Percentiles rank a stretch among this genome's conserved stretches.
These are phyloP conservation scores for Urocynchramus pylzowi DNA, from an alignment of 2,113 vertebrate genomes.

Conservation along the genomic window DNA sequence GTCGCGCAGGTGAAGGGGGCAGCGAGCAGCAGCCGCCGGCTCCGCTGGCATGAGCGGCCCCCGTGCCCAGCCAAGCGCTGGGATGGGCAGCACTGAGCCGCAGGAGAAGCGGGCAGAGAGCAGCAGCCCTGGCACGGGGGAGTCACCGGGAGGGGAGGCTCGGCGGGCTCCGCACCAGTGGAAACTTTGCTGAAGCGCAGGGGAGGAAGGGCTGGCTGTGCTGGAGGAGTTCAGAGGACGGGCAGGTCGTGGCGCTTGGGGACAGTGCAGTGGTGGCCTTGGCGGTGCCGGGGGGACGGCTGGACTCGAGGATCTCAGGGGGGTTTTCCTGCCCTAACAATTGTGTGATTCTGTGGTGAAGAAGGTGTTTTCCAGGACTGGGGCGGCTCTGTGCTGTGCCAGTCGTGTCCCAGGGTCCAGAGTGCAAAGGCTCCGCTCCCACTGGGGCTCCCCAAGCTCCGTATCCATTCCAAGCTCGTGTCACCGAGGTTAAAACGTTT, in stretches of 20 bases:
- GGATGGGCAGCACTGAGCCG: rapidly evolving
- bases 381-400: not conserved
- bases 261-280: not conserved
- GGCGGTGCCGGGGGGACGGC: not conserved
- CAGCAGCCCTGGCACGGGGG: not conserved
- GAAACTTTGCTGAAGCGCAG: rapidly evolving
- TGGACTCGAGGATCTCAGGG: not conserved
- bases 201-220: too few species aligned
- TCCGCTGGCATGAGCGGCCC: rapidly evolving
- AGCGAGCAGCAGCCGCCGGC: not conserved
- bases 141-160: not conserved
- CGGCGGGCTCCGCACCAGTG: not conserved
- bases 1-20: not conserved
- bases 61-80: rapidly evolving
- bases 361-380: not conserved
- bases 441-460: not conserved
- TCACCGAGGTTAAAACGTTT: rapidly evolving
- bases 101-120: rapidly evolving
- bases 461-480: rapidly evolving
- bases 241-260: not conserved
- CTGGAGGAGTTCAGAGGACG: not conserved
- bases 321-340: not conserved
- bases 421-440: not conserved
- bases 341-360: rapidly evolving
- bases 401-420: not conserved